Evolutionary conservation across 2,888 invertebrate species (phyloP).

Genomic region (Agapostemon virescens): DNA sequence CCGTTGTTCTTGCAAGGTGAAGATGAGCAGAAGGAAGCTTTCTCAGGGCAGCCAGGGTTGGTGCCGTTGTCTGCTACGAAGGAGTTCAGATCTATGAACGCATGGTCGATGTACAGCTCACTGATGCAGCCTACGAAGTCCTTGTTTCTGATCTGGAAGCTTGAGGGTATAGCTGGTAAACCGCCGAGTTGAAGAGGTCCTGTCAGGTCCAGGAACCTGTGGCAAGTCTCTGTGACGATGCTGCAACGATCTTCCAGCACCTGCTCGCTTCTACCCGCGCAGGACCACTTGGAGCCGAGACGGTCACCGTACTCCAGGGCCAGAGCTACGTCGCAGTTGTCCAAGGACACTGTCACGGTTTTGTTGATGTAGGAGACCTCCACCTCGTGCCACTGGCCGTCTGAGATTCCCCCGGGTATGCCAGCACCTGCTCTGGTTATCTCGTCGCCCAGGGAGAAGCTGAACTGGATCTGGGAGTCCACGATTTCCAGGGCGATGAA

Average conservation of each 20-base stretch:
- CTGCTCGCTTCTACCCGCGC: constrained; percentile 90
- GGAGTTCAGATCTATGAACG: constrained; percentile 92
- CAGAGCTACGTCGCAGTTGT: constrained; percentile 93
- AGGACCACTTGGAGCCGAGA: constrained; percentile 89
- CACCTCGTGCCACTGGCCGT: constrained; percentile 95
- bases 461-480: constrained; percentile 88
- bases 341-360: constrained; percentile 91
- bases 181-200: constrained; percentile 95
- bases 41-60: constrained; percentile 92
- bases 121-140: constrained; percentile 96
- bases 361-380: constrained; percentile 92
- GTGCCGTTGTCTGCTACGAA: constrained; percentile 96
- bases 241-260: constrained; percentile 88
- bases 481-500: constrained; percentile 94
- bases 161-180: constrained; percentile 90
- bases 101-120: constrained; percentile 92
- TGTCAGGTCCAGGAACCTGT: constrained; percentile 94
- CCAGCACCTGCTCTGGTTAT: constrained; percentile 85
- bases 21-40: constrained; percentile 89
- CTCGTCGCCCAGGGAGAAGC: constrained; percentile 92
- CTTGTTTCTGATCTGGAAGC: constrained; percentile 89
- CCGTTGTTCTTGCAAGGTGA: constrained; percentile 92
- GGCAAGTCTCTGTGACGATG: constrained; percentile 89
- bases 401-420: constrained; percentile 88
- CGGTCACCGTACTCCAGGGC: constrained; percentile 87